Conservation (phyloP, 1,140 invertebrate genomes). For the Agrypnia vestita region DNA sequence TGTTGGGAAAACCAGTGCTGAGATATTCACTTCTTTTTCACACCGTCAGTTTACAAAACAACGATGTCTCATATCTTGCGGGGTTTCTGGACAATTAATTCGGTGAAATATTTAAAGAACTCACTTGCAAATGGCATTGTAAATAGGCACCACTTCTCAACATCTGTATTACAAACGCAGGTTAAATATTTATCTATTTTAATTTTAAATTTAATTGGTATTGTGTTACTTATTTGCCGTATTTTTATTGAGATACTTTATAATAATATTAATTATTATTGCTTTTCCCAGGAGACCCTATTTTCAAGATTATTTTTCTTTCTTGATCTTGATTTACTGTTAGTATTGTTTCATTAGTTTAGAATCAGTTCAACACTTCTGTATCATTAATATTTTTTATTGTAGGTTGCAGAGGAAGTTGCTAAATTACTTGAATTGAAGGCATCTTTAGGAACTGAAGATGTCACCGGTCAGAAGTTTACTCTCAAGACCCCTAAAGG, state of each 20-base stretch:
- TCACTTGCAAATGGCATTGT: slow-evolving; percentile 28
- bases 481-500: slow-evolving; percentile 95
- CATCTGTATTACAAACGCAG: slow-evolving; percentile 33
- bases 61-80: slow-evolving; percentile 21
- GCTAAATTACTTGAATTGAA: slow-evolving; percentile 86
- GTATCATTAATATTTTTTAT: slow-evolving; percentile 50
- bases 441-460: slow-evolving; percentile 77
- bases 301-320: no score
- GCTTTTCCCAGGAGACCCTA: no score
- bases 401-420: slow-evolving; percentile 87
- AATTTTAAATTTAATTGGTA: no score
- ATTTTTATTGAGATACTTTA: no score
- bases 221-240: no score
- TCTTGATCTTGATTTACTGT: no score
- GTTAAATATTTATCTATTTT: slow-evolving; percentile 47
- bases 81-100: slow-evolving; percentile 6
- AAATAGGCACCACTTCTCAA: slow-evolving; percentile 46
- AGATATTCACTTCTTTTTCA: slow-evolving; percentile 35
- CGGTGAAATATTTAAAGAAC: slow-evolving; percentile 22
- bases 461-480: slow-evolving; percentile 81
- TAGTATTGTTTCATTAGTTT: no score
- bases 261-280: no score
- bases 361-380: no score
- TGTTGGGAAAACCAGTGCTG: slow-evolving; percentile 31
- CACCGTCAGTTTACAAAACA: slow-evolving; percentile 5